Base-by-base conservation (phyloP, 2,888 invertebrate species). In the Noctua janthina region DNA sequence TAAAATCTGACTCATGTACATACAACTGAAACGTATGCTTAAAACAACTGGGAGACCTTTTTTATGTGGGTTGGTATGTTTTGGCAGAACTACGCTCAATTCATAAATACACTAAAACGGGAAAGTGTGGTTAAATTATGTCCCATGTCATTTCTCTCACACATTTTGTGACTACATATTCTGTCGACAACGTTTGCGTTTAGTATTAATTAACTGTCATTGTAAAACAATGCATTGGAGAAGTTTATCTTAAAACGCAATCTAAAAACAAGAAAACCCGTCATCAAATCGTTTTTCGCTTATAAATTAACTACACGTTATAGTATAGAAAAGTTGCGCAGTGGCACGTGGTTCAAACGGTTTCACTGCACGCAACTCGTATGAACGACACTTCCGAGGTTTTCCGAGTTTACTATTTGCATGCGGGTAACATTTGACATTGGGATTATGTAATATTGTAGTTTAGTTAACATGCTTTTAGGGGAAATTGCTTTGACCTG, bases 281-380 rank as follows among this genome's bases (percentile, higher is more conserved):
- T 29, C 8, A 46, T 46, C 15, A 71, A 79, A 66, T 67, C 75
- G 70, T 8, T 64, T 1, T 4, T 1, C 64, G 77, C 71, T 46
- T 78, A 43, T 74, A 64, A 72, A 71, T 85, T 79, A 69, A 54
- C 2, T 43, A n/a, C 54, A 69, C 69, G 6, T 46, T 29, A 15
- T 46, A 39, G 20, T 77, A 71, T 67, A 79, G 64, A 83, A 81
- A 46, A 51, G 72, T 89, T 90, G 82, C 85, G 87, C 75, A 87
- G 85, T 71, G 70, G 70, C 87, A 87, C 78, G 83, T 90, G 86
- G 80, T 79, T 79, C 72, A 76, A 85, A 87, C 84, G 75, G 79
- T 91, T 91, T 91, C 89, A 87, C 87, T 84, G 78, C 81, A 83
- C 79, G 82, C 82, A 79, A 85, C 80, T 76, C 29, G 64, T 81